A percentile compares a stretch with the other conserved stretches of the same genome.
phyloP scores from a whole-genome alignment of 2,113 vertebrate genomes.

The Mobula birostris region DNA sequence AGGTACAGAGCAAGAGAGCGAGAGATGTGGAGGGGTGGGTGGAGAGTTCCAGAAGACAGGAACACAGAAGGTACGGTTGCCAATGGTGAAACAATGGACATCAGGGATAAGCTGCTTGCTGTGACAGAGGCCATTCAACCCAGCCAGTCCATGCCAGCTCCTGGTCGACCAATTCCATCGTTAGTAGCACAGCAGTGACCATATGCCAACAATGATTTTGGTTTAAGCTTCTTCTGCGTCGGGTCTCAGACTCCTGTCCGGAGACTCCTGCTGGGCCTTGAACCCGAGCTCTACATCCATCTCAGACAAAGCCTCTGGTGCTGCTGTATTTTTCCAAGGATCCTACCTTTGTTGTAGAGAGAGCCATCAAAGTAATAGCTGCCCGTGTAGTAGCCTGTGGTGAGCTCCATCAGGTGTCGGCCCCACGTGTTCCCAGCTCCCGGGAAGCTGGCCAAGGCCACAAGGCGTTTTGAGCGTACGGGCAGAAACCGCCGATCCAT shows the following conservation, averaged over 20 bases:
- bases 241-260: not conserved
- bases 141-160: too few relatives aligned
- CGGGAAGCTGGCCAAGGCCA: constrained; percentile 89
- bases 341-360: constrained; percentile 92
- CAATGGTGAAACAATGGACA: too few relatives aligned
- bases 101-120: too few relatives aligned
- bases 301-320: fast-evolving
- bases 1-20: too few relatives aligned
- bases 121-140: too few relatives aligned
- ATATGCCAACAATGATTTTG: not conserved
- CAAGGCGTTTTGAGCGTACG: constrained; percentile 68
- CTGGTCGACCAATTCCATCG: too few relatives aligned
- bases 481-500: constrained; percentile 89
- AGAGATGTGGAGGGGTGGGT: not conserved
- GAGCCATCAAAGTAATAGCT: constrained; percentile 97
- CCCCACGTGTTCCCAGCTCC: constrained; percentile 97
- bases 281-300: not conserved
- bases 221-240: too few relatives aligned
- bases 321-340: not conserved
- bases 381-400: constrained; percentile 90
- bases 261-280: not conserved
- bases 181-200: not conserved
- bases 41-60: not conserved
- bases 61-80: too few relatives aligned
- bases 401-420: constrained; percentile 87